Conservation (phyloP, 2,888 invertebrate species). For the Campaea margaritaria region DNA sequence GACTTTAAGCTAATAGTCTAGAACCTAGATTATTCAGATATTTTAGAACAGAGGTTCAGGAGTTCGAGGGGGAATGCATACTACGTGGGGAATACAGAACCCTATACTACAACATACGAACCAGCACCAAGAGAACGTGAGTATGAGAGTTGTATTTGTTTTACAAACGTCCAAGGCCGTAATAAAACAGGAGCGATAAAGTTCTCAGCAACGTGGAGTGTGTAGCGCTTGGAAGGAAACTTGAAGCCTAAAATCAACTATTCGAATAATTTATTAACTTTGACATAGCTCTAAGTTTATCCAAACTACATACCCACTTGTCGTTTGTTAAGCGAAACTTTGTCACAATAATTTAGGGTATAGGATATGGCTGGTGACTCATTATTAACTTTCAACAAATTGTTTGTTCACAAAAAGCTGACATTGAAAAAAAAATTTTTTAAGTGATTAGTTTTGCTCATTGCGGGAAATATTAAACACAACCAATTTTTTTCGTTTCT, state of each 20-base stretch:
- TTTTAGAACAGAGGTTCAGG: no score
- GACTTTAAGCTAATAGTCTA: no score
- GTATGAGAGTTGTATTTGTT: not conserved
- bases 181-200: slow-evolving; percentile 1
- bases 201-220: not conserved
- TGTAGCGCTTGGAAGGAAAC: slow-evolving; percentile 28
- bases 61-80: no score
- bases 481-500: no score
- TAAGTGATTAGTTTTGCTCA: no score
- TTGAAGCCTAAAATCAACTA: slow-evolving; percentile 41
- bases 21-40: no score
- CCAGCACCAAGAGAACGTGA: no score
- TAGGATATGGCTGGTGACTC: slow-evolving; percentile 13
- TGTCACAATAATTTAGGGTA: slow-evolving; percentile 36
- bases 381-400: slow-evolving; percentile 20
- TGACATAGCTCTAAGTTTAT: slow-evolving; percentile 36
- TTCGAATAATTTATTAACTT: slow-evolving; percentile 44
- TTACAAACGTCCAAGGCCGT: not conserved
- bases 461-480: no score
- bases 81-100: no score
- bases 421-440: not conserved
- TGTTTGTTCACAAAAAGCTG: not conserved
- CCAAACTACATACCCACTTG: slow-evolving; percentile 35
- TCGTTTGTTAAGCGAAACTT: slow-evolving; percentile 34
- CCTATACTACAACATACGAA: no score